Evolutionary conservation across 2,797 vertebrate genomes (phyloP), one percentile per base, ranked within the genome.

Genomic region (Urophycis tenuis): DNA sequence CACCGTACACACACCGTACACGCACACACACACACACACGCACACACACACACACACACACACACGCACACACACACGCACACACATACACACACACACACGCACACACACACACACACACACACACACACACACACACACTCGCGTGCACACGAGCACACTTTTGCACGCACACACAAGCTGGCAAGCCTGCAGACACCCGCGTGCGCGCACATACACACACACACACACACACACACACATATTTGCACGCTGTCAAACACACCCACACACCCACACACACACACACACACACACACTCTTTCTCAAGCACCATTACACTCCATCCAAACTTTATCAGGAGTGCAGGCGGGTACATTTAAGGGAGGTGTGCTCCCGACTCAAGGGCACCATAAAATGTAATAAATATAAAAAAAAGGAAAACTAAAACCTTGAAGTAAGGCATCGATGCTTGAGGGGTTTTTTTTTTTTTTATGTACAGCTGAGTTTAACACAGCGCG

Each of bases 311-410:
- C 79, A 74, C 87, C 89, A 92, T 92, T 89, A 91, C 90, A 81
- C 89, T 92, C 91, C 88, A 90, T 78, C 89, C 85, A 90, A 86
- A 90, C 79, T 91, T 91, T 85, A 86, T 90, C 88, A 90, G 91
- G 85, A 83, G 82, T 83, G 53, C 53, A 60, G 81, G 87, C 82
- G 83, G 86, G 85, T 88, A 91, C 90, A 90, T 89, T 34, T 30
- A 87, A 87, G 91, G 91, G 91, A 93, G 91, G 88, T 49, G 78
- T 84, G 84, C 85, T 87, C 84, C 86, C 73, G 75, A 84, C 80
- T 87, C 81, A 81, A 83, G 80, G 80, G 83, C 77, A 41, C 82
- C 81, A 81, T 60, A n/a, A 60, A 60, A 60, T 60, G 53, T 60
- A 60, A 60, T 60, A 91, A 87, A 93, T 91, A 89, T 86, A 80